Base-by-base conservation (phyloP, 1,140 invertebrate species). In the Micrasema minimum region DNA sequence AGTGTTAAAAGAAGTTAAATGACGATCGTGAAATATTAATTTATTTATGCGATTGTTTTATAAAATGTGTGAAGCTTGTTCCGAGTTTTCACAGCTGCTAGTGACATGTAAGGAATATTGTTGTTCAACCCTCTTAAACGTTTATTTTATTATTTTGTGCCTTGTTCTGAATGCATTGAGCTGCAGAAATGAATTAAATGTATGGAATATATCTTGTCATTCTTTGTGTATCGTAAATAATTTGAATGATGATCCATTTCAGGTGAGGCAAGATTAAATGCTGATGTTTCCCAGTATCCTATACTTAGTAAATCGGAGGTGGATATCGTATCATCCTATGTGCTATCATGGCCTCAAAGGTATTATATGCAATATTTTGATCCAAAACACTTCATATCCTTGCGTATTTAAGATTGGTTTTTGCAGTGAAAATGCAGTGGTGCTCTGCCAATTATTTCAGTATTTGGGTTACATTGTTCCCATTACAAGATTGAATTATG, bases 31-130 rank as follows among this genome's bases (percentile, higher is more conserved):
- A 51, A 62, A 69, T 62, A 69, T 62, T 69, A 35, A 50, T 50
- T 59, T 65, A 66, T 75, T 70, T 46, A 62, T 38, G 20, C 66
- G 51, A 73, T 66, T 68, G 72, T 50, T 45, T 65, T 68, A 51
- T 72, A 86, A 85, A 85, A 92, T 92, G 90, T 92, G 90, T 87
- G 90, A 92, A 89, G 89, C 90, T 85, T 92, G 90, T 85, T 89
- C 88, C 75, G 90, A 92, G 82, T 92, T 92, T 86, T 87, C 90
- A 81, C 89, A 91, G 83, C 87, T 91, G 83, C 87, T 92, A 83
- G 84, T 90, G 79, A 88, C 90, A 80, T 91, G 90, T 91, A 88
- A 91, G 90, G 81, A 80, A 83, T 80, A 80, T 84, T 84, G 82
- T 80, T 72, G 43, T 64, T 43, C 43, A 26, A 31, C 51, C 35